Percentiles rank a stretch among this genome's conserved stretches.
These are phyloP conservation scores for Agapornis canus DNA, from an alignment of 2,797 vertebrate species.

Conservation along the genomic window DNA sequence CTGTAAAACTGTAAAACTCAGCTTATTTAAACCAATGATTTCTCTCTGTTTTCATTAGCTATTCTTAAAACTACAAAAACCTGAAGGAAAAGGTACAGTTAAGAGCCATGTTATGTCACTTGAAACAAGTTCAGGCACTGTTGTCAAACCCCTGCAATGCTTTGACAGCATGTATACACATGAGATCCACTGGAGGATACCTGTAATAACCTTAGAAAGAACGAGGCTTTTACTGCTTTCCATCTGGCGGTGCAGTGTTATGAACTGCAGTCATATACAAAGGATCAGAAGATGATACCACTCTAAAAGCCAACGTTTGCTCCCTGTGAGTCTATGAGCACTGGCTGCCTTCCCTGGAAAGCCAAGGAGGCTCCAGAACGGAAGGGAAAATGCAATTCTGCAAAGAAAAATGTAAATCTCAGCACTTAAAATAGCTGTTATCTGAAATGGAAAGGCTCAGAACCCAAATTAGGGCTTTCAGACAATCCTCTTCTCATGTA, in stretches of 20 bases:
- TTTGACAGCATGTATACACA: slow-evolving; percentile 55
- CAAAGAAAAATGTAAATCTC: neutral
- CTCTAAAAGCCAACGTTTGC: neutral
- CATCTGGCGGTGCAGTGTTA: slow-evolving; percentile 10
- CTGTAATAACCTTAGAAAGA: slow-evolving; percentile 62
- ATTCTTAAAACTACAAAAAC: slow-evolving; percentile 11
- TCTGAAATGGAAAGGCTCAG: neutral
- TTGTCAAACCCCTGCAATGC: slow-evolving; percentile 53
- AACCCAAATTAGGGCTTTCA: neutral
- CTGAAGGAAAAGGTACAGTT: neutral
- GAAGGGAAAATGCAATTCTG: neutral
- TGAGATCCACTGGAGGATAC: slow-evolving; percentile 38
- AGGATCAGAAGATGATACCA: neutral
- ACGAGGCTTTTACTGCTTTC: slow-evolving; percentile 56
- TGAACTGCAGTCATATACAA: slow-evolving; percentile 39
- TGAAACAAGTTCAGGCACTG: slow-evolving; percentile 46
- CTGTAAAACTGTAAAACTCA: slow-evolving; percentile 9
- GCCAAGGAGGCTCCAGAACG: neutral
- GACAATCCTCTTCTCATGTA: neutral
- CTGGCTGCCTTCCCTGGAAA: neutral
- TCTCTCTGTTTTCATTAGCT: slow-evolving; percentile 4
- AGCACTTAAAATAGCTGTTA: neutral
- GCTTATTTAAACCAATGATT: slow-evolving; percentile 40
- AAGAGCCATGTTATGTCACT: slow-evolving; percentile 45
- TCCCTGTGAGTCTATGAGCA: neutral